phyloP scores from a whole-genome alignment of 2,888 invertebrate species.

The Melinaea menophilus region DNA sequence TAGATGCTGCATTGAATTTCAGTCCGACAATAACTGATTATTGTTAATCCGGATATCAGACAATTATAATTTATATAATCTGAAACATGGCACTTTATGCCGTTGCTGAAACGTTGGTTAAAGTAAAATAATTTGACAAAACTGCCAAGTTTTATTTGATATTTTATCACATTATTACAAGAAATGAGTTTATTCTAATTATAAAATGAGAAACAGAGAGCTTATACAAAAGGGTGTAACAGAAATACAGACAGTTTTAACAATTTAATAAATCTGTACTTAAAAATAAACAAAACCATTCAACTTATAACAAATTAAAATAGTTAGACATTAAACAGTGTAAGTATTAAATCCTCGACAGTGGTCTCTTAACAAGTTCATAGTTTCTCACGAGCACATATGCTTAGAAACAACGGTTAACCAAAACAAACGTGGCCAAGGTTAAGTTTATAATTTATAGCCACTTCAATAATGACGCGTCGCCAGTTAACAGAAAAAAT shows the following conservation, averaged over 20 bases:
- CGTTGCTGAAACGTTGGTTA: no score
- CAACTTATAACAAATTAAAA: background rate
- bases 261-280: background rate
- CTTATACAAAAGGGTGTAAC: background rate
- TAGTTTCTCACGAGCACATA: constrained; percentile 69
- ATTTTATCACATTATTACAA: no score
- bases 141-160: no score
- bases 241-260: background rate
- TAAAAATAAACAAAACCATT: background rate
- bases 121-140: no score
- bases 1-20: constrained; percentile 37
- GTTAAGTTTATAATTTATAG: constrained; percentile 73
- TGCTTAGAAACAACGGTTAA: constrained; percentile 56
- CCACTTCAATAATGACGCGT: constrained; percentile 67
- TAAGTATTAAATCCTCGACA: constrained; percentile 8
- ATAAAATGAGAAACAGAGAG: background rate
- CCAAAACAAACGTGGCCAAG: constrained; percentile 70
- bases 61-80: no score
- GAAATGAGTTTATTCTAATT: no score
- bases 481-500: constrained; percentile 52
- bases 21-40: constrained; percentile 28
- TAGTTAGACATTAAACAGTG: background rate
- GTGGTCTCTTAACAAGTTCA: constrained; percentile 22
- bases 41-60: constrained; percentile 4
- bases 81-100: no score